These are phyloP conservation scores for Tenthredo scrophulariae DNA, from an alignment of 2,888 invertebrate genomes.

Conservation along the genomic window DNA sequence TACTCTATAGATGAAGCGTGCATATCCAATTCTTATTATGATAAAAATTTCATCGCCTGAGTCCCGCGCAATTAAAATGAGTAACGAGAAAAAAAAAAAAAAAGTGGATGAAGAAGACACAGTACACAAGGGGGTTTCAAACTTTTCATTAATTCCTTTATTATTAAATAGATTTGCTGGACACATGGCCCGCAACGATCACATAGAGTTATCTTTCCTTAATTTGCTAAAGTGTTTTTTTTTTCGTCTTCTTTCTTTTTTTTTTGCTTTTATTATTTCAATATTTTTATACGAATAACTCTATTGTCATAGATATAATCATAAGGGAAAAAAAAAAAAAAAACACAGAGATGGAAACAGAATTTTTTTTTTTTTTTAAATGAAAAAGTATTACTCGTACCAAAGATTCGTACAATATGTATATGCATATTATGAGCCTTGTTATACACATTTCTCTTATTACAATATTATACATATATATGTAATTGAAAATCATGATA, in stretches of 20 bases:
- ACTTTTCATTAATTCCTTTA: slow-evolving; percentile 53
- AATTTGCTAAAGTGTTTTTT: slow-evolving; percentile 33
- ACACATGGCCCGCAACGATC: slow-evolving; percentile 44
- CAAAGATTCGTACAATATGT: slow-evolving; percentile 21
- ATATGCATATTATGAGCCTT: slow-evolving; percentile 9
- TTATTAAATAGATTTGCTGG: slow-evolving; percentile 52
- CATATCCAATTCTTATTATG: not conserved
- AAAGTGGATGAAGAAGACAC: not conserved
- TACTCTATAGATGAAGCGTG: not conserved
- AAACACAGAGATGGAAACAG: not conserved
- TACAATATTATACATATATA: not conserved
- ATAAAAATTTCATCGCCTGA: not conserved
- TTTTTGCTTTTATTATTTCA: not conserved
- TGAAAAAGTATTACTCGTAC: not conserved
- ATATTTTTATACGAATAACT: slow-evolving; percentile 27
- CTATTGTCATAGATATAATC: slow-evolving; percentile 3
- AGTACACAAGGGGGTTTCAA: not conserved
- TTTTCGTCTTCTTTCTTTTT: not conserved
- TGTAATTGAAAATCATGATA: slow-evolving; percentile 6
- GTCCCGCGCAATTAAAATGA: not conserved
- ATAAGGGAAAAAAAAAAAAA: not conserved
- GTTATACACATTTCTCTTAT: not conserved
- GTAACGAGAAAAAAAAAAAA: not conserved
- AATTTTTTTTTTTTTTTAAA: not conserved
- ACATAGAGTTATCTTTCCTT: slow-evolving; percentile 50